These are phyloP conservation scores for Pyrocoelia pectoralis DNA, from an alignment of 2,888 invertebrate genomes.

Conservation along the genomic window DNA sequence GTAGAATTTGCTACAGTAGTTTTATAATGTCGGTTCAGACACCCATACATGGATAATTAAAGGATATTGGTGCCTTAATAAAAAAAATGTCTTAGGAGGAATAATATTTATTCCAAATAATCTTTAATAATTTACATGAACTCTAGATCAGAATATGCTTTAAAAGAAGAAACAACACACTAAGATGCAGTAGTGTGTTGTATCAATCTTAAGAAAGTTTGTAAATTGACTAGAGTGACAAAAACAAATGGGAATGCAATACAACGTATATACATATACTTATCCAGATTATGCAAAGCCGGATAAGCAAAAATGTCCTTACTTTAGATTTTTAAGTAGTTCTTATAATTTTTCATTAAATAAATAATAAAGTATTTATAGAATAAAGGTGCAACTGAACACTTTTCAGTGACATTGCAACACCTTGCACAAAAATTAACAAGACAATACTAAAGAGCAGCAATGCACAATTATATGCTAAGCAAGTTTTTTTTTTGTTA, in stretches of 20 bases:
- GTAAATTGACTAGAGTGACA: conserved; percentile 57
- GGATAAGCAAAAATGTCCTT: conserved; percentile 40
- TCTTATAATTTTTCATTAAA: conserved; percentile 26
- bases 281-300: conserved; percentile 34
- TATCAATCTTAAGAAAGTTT: conserved; percentile 27
- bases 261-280: conserved; percentile 50
- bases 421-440: conserved; percentile 18
- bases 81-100: no score
- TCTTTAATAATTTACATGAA: conserved; percentile 56
- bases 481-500: background rate
- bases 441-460: conserved; percentile 26
- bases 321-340: conserved; percentile 43
- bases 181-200: conserved; percentile 29
- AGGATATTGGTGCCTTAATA: no score
- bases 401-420: conserved; percentile 25
- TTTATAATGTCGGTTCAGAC: no score
- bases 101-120: conserved; percentile 52
- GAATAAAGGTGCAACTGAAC: conserved; percentile 19
- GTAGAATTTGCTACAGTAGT: no score
- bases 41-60: no score
- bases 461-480: conserved; percentile 21
- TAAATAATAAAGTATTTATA: conserved; percentile 15
- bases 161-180: conserved; percentile 45
- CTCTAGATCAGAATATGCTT: conserved; percentile 52
- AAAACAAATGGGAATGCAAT: conserved; percentile 57